A percentile compares a stretch with the other conserved stretches of the same genome.
phyloP scores from a whole-genome alignment of 1,140 invertebrate species.

The Penaeus japonicus region DNA sequence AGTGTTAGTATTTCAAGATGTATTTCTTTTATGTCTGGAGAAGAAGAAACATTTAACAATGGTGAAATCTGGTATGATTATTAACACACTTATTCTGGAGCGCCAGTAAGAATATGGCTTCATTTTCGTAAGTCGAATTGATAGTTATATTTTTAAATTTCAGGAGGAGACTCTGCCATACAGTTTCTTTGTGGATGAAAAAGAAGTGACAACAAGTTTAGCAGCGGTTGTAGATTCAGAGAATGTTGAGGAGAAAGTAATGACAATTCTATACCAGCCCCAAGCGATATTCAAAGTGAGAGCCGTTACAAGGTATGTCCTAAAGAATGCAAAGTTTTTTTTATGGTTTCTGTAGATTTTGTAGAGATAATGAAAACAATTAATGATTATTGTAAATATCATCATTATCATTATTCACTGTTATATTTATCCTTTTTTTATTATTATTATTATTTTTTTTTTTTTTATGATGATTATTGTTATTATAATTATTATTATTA shows the following conservation, averaged over 20 bases:
- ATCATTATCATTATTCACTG: constrained; percentile 36
- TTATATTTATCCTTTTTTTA: too few species aligned
- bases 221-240: constrained; percentile 29
- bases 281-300: constrained; percentile 56
- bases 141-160: background rate
- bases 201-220: constrained; percentile 46
- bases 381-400: too few species aligned
- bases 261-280: constrained; percentile 57
- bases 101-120: background rate
- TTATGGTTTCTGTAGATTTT: background rate
- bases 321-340: background rate
- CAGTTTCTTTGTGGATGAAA: constrained; percentile 59
- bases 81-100: too few species aligned
- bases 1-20: constrained; percentile 19
- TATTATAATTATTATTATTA: too few species aligned
- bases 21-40: too few species aligned
- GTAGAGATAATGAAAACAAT: background rate
- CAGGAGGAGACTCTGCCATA: constrained; percentile 53
- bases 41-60: too few species aligned
- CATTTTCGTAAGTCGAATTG: background rate
- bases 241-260: constrained; percentile 52
- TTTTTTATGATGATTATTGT: too few species aligned
- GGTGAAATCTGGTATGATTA: too few species aligned
- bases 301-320: constrained; percentile 52
- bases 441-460: too few species aligned